Evolutionary conservation across 1,140 invertebrate genomes (phyloP), one percentile per base, ranked within the genome.

Genomic region (Cheumatopsyche charites): DNA sequence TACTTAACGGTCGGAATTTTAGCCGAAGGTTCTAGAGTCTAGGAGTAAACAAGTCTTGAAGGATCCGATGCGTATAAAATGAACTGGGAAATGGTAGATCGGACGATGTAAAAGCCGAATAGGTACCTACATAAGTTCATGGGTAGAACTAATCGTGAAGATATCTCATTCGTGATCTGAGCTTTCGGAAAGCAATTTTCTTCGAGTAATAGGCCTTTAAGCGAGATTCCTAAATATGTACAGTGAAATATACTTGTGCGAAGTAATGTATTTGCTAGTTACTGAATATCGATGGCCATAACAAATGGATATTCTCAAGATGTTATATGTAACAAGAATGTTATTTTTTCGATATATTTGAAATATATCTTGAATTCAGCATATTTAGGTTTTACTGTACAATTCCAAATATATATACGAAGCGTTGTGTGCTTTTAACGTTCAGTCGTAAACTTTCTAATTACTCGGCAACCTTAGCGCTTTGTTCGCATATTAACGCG

Each of bases 121-220:
- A 52, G 47, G 47, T 17, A 52, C 15, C n/a, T 19, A 17, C 47
- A 17, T 52, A 52, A 52, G 47, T 15, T 52, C 47, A 7, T 7
- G 19, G 47, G 15, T 13, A 17, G 15, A 19, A 15, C 19, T 52
- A 52, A 52, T 52, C 5, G 47, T 52, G 19, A 52, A 19, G 19
- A 15, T 15, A 52, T 52, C 47, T 17, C 47, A 52, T 52, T 52
- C 47, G n/a, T 52, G 47, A 52, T 52, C 47, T 19, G 47, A 17
- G 47, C 15, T 15, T 52, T 17, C 9, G 47, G 15, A 52, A 52
- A 52, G 47, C 47, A 52, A 52, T 52, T 52, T 52, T 19, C 47
- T 19, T 15, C 15, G 19, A 52, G 47, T 52, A 52, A 52, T 52
- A 52, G 47, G n/a, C 47, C 19, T 52, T 47, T 3, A 7, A 5